phyloP scores from a whole-genome alignment of 2,113 vertebrate genomes.

The Paradoxurus hermaphroditus region DNA sequence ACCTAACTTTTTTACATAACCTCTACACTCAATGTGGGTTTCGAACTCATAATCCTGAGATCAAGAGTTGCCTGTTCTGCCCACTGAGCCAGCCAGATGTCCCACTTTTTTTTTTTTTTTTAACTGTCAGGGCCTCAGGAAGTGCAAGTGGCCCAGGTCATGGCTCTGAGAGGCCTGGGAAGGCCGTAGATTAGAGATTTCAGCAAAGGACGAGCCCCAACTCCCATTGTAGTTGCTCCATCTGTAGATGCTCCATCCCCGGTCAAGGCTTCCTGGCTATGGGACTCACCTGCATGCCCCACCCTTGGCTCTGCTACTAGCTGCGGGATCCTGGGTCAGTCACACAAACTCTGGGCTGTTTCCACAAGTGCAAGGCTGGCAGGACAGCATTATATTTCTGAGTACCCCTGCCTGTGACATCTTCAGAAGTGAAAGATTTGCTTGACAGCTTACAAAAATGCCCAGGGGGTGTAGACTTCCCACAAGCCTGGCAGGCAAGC shows the following conservation, averaged over 20 bases:
- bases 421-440: not conserved
- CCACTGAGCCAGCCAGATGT: not conserved
- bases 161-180: not conserved
- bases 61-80: not conserved
- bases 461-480: not conserved
- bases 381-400: not conserved
- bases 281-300: not conserved
- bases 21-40: not conserved
- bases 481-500: not conserved
- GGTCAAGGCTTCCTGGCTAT: not conserved
- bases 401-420: not conserved
- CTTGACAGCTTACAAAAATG: not conserved
- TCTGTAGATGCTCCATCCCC: not conserved
- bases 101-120: not conserved
- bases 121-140: not conserved
- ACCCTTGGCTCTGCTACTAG: not conserved
- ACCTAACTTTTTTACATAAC: not conserved
- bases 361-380: not conserved
- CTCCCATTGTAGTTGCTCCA: too few relatives aligned
- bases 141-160: not conserved
- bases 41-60: not conserved
- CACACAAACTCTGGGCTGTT: not conserved
- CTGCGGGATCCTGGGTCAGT: not conserved
- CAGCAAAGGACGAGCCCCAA: not conserved
- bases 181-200: not conserved